Evolutionary conservation across 2,797 vertebrate species (phyloP).

Genomic region (Catharus ustulatus): DNA sequence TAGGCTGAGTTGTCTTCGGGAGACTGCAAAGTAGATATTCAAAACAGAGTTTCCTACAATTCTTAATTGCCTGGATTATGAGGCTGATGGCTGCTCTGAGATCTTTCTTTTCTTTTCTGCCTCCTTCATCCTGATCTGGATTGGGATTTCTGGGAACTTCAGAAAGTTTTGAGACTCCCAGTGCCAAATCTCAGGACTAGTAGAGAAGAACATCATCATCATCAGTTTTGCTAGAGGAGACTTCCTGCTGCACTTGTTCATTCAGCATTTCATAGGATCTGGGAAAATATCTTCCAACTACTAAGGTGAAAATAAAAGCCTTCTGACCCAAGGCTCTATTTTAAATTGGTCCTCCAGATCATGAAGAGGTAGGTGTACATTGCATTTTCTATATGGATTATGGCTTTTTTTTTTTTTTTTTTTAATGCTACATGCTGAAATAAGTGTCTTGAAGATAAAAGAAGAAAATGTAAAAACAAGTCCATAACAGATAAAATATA

Average conservation of each 20-base stretch:
- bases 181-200: not conserved
- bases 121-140: not conserved
- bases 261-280: not conserved
- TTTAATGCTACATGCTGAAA: conserved; percentile 4
- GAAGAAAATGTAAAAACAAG: conserved; percentile 63
- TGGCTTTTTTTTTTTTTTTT: not conserved
- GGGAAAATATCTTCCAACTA: not conserved
- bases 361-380: not conserved
- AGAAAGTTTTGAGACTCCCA: not conserved
- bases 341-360: not conserved
- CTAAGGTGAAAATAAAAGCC: not conserved
- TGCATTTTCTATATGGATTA: not conserved
- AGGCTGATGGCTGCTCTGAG: not conserved
- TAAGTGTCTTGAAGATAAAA: conserved; percentile 64
- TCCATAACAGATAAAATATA: conserved; percentile 66
- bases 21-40: not conserved
- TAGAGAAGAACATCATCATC: not conserved
- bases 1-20: not conserved
- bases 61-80: not conserved
- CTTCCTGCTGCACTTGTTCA: not conserved
- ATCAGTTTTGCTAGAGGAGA: not conserved
- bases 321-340: not conserved
- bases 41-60: not conserved
- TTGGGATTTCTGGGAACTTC: not conserved
- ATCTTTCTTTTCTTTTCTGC: not conserved